Conservation (phyloP, 30 jellyfish, hydroid and myxozoan genomes). For the Clytia hemisphaerica region DNA sequence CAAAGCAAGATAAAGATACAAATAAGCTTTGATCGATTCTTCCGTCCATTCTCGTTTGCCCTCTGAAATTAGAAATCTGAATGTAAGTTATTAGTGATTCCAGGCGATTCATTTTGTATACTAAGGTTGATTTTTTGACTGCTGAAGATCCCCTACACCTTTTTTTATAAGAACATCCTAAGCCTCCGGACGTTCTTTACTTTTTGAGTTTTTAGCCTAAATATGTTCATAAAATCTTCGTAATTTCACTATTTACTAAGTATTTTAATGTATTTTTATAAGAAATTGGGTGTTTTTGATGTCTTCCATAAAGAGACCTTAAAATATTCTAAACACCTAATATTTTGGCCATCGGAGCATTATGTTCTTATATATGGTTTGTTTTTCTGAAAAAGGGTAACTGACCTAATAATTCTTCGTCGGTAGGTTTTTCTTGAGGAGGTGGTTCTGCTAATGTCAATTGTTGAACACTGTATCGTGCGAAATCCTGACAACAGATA, state of each 20-base stretch:
- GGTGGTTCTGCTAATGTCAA: conserved; percentile 82
- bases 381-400: not conserved
- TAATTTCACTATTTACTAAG: too few species aligned
- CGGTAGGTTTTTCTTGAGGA: conserved; percentile 53
- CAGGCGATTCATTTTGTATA: not conserved
- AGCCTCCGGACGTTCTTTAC: too few species aligned
- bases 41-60: conserved; percentile 90
- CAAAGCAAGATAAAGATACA: conserved; percentile 80
- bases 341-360: too few species aligned
- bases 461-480: conserved; percentile 86
- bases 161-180: not conserved
- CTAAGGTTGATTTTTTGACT: too few species aligned
- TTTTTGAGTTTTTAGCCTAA: too few species aligned
- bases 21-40: conserved; percentile 87
- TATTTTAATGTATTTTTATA: too few species aligned
- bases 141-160: too few species aligned
- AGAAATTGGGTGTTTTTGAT: too few species aligned
- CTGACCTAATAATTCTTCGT: conserved; percentile 45
- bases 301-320: too few species aligned
- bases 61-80: not conserved
- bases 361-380: too few species aligned
- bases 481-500: conserved; percentile 59
- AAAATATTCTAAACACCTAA: not conserved
- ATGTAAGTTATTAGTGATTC: not conserved
- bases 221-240: too few species aligned